A percentile compares a stretch with the other conserved stretches of the same genome.
Evolutionary conservation across 2,113 vertebrate genomes (phyloP).

Genomic region (Pyrgilauda ruficollis): DNA sequence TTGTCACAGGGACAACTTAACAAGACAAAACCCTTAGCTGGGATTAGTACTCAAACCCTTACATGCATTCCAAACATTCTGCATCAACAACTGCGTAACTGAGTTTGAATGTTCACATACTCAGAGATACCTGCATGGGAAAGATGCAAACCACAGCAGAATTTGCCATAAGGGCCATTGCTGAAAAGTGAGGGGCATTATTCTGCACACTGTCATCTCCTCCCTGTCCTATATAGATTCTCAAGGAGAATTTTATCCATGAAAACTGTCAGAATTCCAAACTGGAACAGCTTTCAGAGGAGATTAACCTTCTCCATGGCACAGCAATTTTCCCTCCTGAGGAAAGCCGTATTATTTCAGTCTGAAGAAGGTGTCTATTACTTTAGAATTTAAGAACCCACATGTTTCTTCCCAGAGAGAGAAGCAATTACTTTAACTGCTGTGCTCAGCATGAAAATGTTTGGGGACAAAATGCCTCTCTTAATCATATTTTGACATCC

Average conservation of each 20-base stretch:
- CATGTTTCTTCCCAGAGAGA: slow-evolving; percentile 45
- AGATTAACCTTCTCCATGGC: slow-evolving; percentile 55
- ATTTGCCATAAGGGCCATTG: neutral
- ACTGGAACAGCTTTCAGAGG: slow-evolving; percentile 24
- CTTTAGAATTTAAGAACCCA: slow-evolving; percentile 61
- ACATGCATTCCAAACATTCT: neutral
- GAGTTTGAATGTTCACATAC: neutral
- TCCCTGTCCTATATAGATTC: neutral
- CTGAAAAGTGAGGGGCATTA: neutral
- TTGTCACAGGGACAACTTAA: neutral
- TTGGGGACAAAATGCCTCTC: slow-evolving; percentile 20
- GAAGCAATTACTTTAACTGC: slow-evolving; percentile 60
- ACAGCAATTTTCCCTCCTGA: slow-evolving; percentile 53
- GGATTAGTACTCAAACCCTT: neutral
- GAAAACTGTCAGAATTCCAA: slow-evolving; percentile 44
- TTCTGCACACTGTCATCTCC: neutral
- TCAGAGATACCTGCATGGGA: neutral
- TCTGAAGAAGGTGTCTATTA: slow-evolving; percentile 61
- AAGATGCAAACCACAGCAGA: neutral
- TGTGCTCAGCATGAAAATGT: slow-evolving; percentile 57
- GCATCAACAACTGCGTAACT: neutral
- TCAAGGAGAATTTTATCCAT: slow-evolving; percentile 38
- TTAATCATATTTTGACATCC: slow-evolving; percentile 61
- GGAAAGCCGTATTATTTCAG: slow-evolving; percentile 58
- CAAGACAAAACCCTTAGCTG: neutral